Conservation (phyloP, 1,140 invertebrate species). For the Drosophila paulistorum region DNA sequence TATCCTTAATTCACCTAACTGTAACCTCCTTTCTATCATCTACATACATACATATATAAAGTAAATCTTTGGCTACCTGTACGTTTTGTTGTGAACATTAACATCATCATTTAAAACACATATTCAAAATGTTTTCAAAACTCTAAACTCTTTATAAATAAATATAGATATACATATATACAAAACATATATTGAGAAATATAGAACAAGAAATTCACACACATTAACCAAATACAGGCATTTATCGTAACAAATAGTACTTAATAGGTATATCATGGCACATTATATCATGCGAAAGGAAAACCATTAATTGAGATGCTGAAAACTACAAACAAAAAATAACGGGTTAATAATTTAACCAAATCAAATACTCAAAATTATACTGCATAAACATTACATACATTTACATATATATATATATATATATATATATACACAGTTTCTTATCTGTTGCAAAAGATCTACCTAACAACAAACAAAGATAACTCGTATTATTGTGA, state of each 20-base stretch:
- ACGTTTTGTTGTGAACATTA: slow-evolving; percentile 49
- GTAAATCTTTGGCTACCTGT: slow-evolving; percentile 57
- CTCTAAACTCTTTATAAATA: slow-evolving; percentile 42
- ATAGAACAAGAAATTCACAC: slow-evolving; percentile 38
- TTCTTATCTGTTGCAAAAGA: slow-evolving; percentile 66
- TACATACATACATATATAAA: slow-evolving; percentile 18
- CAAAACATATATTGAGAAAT: slow-evolving; percentile 57
- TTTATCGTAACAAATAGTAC: slow-evolving; percentile 27
- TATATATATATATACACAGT: slow-evolving; percentile 18
- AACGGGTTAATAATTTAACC: slow-evolving; percentile 20
- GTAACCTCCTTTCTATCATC: not conserved
- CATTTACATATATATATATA: slow-evolving; percentile 42
- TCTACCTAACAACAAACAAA: slow-evolving; percentile 47
- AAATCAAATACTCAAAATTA: slow-evolving; percentile 39
- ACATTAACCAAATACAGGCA: slow-evolving; percentile 38
- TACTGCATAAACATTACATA: slow-evolving; percentile 51
- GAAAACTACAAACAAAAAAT: slow-evolving; percentile 39
- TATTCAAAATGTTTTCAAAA: slow-evolving; percentile 10
- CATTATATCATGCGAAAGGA: slow-evolving; percentile 43
- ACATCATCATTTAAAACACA: slow-evolving; percentile 66
- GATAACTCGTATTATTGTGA: slow-evolving; percentile 73
- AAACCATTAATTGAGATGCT: slow-evolving; percentile 41
- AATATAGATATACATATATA: slow-evolving; percentile 66
- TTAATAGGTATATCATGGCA: slow-evolving; percentile 50
- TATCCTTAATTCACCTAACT: no score